Base-by-base conservation (phyloP, 2,888 invertebrate species). In the Hyppa rectilinea region DNA sequence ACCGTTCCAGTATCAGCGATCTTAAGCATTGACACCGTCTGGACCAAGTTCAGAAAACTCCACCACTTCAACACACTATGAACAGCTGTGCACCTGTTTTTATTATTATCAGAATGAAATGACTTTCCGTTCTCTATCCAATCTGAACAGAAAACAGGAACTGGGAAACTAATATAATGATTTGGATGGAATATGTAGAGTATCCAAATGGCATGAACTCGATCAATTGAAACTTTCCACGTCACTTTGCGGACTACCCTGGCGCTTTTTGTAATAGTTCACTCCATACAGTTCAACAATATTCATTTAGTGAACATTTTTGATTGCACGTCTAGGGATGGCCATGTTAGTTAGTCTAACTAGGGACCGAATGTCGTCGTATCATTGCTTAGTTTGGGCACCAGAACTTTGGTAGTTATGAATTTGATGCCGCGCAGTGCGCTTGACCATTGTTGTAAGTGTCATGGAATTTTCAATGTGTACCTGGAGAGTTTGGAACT, bases 321-420 rank as follows among this genome's bases (percentile, higher is more conserved):
- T 5, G 38, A 49, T 55, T 64, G 14, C 31, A 55, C 36, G 63
- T 80, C 82, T 80, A 47, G 9, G 23, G 14, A 31, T 2, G 38
- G n/a, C 56, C 12, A 75, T 50, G 59, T 71, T 78, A 63, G 74
- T 61, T 62, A 66, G 59, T 53, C n/a, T 55, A 52, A 71, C 70
- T 55, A 45, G 31, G 38, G 29, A 58, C 49, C 20, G 40, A 69
- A 68, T 70, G 63, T 68, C 67, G 43, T 67, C 23, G 67, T 70
- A 47, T 82, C 83, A 75, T 63, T 67, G 75, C 69, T 63, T 71
- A 78, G 75, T 83, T 67, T 65, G 31, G 40, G 29, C 34, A 61
- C n/a, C 52, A 63, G 12, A 87, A 87, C 78, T 86, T 87, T 64
- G 78, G 72, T 86, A 75, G 86, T 87, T 85, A 87, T 66, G 69